Evolutionary conservation across 2,797 vertebrate genomes (phyloP), one percentile per base, ranked within the genome.

Genomic region (Gobionotothen gibberifrons): DNA sequence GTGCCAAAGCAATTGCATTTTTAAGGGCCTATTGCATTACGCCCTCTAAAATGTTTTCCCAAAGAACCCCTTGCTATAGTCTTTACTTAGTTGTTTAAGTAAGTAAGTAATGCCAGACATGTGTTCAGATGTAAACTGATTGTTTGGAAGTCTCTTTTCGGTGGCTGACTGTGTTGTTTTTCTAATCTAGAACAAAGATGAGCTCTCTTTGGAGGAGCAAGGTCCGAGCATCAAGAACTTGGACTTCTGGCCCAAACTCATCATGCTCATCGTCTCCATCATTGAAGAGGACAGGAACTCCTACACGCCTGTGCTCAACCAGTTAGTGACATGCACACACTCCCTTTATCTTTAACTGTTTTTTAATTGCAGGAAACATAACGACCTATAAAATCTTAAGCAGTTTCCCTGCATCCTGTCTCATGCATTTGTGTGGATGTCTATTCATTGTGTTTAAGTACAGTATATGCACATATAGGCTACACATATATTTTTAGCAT

Each of bases 161-260:
- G 13, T 40, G 16, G 15, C 10, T 63, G n/a, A 68, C 13, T 56
- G 1, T 58, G 22, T 74, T 67, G 36, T 54, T n/a, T 9, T 49
- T 70, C 4, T 83, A 15, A 43, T 74, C 82, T 92, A 96, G 93
- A 96, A 95, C 91, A 98, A 95, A 79, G 97, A 97, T 56, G 98
- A 98, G 26, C 75, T 96, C 52, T 95, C 97, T 43, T 89, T 95
- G 0, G 98, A 99, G 71, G 98, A 99, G 49, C 97, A 98, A 79
- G 98, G 98, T 0, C 98, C 98, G 8, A 98, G 96, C 84, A 95
- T 97, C 87, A 97, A 95, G 89, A 99, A 99, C 86, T 90, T 99
- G 89, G 98, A 99, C 87, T 99, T 99, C 91, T 99, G 98, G 98
- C 98, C 98, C 47, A 99, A 99, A 81, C 97, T 99, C 79, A 99